phyloP scores from a whole-genome alignment of 2,113 vertebrate genomes.

The Peromyscus maniculatus region DNA sequence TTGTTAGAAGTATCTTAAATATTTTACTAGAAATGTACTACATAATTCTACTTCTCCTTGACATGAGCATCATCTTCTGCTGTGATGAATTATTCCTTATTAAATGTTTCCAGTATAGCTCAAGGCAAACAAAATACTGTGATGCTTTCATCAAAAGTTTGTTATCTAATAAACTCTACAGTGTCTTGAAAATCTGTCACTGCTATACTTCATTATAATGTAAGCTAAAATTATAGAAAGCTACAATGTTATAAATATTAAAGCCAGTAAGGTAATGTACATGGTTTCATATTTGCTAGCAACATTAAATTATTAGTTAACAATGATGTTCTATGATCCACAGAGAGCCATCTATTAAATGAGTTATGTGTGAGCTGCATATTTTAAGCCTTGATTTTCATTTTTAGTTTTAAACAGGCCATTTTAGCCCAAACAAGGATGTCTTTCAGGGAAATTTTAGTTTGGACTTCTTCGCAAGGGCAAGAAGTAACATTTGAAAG shows the following conservation, averaged over 20 bases:
- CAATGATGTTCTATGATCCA: neutral
- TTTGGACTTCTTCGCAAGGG: neutral
- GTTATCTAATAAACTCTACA: neutral
- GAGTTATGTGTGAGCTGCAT: neutral
- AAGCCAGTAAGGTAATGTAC: neutral
- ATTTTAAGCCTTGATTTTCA: slow-evolving; percentile 10
- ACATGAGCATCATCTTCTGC: neutral
- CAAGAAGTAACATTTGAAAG: neutral
- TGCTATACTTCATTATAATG: neutral
- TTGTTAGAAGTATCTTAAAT: neutral
- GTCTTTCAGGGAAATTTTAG: slow-evolving; percentile 14
- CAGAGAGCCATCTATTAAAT: neutral
- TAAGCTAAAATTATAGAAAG: neutral
- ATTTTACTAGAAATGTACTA: neutral
- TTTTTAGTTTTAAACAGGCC: slow-evolving; percentile 48
- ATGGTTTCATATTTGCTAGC: neutral
- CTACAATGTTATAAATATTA: neutral
- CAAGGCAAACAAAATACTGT: neutral
- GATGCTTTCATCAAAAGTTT: neutral
- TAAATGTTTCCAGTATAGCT: neutral
- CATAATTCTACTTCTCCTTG: neutral
- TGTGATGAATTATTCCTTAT: neutral
- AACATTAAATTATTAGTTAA: slow-evolving; percentile 11
- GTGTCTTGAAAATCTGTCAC: neutral
- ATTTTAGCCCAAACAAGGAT: neutral